phyloP scores from a whole-genome alignment of 2,113 vertebrate species.

The Monopterus albus region DNA sequence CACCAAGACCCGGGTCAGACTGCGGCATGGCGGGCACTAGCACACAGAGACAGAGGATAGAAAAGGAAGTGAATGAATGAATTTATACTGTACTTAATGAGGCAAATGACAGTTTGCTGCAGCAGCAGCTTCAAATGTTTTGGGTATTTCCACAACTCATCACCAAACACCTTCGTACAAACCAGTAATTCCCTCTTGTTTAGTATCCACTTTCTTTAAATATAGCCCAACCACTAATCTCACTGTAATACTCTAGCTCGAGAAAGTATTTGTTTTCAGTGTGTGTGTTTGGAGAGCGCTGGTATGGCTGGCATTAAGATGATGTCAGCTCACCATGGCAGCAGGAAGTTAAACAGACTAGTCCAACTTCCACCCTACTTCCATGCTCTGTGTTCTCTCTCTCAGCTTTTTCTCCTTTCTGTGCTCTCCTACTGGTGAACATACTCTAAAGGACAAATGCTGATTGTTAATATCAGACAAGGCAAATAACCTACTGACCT shows the following conservation, averaged over 20 bases:
- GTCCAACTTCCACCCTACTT: slow-evolving; percentile 7
- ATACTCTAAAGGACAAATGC: too few species aligned
- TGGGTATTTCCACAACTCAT: slow-evolving; percentile 12
- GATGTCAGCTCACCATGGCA: slow-evolving; percentile 49
- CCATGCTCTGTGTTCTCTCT: background rate
- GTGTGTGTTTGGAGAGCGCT: slow-evolving; percentile 18
- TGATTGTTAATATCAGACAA: too few species aligned
- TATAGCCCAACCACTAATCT: slow-evolving; percentile 32
- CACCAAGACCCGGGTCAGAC: slow-evolving; percentile 93
- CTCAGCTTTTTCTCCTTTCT: background rate
- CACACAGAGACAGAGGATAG: background rate
- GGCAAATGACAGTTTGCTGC: background rate
- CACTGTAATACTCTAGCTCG: slow-evolving; percentile 18
- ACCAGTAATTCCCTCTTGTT: slow-evolving; percentile 35
- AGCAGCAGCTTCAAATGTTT: background rate
- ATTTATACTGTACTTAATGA: background rate
- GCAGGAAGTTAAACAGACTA: slow-evolving; percentile 46
- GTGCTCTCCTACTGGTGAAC: too few species aligned
- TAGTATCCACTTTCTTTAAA: slow-evolving; percentile 37
- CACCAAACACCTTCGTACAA: slow-evolving; percentile 2
- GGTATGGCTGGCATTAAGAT: slow-evolving; percentile 52
- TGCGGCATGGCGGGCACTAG: slow-evolving; percentile 96
- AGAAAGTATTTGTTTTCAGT: slow-evolving; percentile 39
- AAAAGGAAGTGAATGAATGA: background rate
- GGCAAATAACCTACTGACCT: too few species aligned